phyloP scores from a whole-genome alignment of 2,888 invertebrate species.

The Ormyrus thymus region DNA sequence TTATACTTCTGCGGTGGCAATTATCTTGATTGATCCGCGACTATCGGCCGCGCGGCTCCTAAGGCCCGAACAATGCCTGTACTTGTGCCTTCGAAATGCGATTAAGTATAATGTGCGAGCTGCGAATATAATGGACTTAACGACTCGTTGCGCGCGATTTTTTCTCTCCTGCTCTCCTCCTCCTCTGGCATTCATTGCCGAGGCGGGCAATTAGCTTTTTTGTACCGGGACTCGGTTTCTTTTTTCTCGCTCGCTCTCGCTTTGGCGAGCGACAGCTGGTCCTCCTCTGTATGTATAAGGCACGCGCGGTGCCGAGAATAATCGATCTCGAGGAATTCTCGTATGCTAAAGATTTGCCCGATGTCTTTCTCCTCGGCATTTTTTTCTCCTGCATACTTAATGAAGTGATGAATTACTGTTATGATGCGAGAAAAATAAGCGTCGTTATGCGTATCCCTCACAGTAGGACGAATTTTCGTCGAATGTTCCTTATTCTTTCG shows the following conservation, averaged over 20 bases:
- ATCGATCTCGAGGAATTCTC: conserved; percentile 39
- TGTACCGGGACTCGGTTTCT: conserved; percentile 19
- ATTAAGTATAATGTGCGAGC: conserved; percentile 42
- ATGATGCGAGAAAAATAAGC: conserved; percentile 16
- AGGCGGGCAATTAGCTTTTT: conserved; percentile 47
- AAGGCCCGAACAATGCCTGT: conserved; percentile 25
- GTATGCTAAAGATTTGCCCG: conserved; percentile 29
- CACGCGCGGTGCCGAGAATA: conserved; percentile 21
- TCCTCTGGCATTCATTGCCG: conserved; percentile 29
- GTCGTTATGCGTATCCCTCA: conserved; percentile 7
- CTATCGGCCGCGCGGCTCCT: conserved; percentile 20
- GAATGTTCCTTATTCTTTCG: neutral
- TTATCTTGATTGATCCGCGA: conserved; percentile 42
- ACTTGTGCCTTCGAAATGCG: conserved; percentile 34
- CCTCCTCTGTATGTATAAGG: conserved; percentile 24
- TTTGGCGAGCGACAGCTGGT: conserved; percentile 8
- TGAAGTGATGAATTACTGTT: conserved; percentile 43
- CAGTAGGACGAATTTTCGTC: conserved; percentile 3
- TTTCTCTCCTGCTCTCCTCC: neutral
- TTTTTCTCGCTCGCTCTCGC: conserved; percentile 9
- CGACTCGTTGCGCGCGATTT: conserved; percentile 43
- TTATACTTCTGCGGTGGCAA: neutral
- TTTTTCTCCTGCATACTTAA: conserved; percentile 27
- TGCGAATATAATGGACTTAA: conserved; percentile 53
- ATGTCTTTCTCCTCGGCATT: neutral